Evolutionary conservation across 2,888 invertebrate genomes (phyloP).

Genomic region (Quadroppia sp.): DNA sequence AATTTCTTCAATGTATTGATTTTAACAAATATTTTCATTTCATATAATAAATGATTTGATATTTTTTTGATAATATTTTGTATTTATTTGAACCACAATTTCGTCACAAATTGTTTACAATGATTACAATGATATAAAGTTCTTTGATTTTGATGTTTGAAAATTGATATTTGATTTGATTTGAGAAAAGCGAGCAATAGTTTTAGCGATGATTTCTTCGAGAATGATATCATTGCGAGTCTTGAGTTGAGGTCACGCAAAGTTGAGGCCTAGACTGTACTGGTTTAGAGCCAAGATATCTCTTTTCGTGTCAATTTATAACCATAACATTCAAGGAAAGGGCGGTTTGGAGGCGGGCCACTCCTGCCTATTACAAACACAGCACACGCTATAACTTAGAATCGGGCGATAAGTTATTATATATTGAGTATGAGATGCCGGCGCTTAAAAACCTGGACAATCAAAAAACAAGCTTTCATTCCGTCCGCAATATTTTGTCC

Average conservation of each 20-base stretch:
- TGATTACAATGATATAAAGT: neutral
- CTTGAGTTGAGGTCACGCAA: constrained; percentile 9
- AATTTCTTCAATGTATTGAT: neutral
- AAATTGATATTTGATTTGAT: constrained; percentile 25
- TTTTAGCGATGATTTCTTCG: constrained; percentile 15
- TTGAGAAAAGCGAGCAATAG: neutral
- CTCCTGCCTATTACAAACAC: constrained; percentile 33
- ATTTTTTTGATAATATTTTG: too few species aligned
- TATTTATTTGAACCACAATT: neutral
- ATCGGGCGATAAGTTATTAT: constrained; percentile 14
- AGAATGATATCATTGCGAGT: constrained; percentile 2
- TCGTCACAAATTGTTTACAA: neutral
- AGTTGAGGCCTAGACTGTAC: neutral
- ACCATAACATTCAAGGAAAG: constrained; percentile 33
- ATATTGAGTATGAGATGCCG: neutral
- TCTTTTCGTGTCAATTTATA: constrained; percentile 35
- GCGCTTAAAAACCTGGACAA: constrained; percentile 25
- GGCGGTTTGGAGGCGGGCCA: constrained; percentile 31
- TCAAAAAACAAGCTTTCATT: constrained; percentile 18
- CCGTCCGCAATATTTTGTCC: constrained; percentile 1
- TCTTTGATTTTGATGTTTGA: neutral
- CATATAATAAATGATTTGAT: too few species aligned
- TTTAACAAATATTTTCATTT: neutral
- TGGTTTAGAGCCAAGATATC: constrained; percentile 10
- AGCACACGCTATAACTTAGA: constrained; percentile 32